phyloP scores from a whole-genome alignment of 2,797 vertebrate genomes.

The Sphaeramia orbicularis region DNA sequence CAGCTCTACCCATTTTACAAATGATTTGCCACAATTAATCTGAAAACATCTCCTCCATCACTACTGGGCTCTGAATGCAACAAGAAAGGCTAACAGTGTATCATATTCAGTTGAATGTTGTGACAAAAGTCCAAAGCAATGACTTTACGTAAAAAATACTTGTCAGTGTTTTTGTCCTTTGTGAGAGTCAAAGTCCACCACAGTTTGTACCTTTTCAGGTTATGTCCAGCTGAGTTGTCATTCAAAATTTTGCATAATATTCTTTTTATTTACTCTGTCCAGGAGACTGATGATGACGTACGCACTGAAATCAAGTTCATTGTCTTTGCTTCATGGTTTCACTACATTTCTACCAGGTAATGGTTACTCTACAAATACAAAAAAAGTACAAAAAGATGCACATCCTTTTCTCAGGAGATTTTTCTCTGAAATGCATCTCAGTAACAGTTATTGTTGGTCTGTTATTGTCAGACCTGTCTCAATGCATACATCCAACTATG shows the following conservation, averaged over 20 bases:
- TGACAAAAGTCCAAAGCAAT: conserved; percentile 44
- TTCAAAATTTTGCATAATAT: conserved; percentile 84
- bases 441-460: conserved; percentile 43
- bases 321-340: conserved; percentile 59
- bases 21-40: neutral
- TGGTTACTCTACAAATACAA: conserved; percentile 84
- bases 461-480: conserved; percentile 50
- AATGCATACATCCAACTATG: conserved; percentile 70
- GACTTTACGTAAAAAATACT: conserved; percentile 71
- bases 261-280: conserved; percentile 58
- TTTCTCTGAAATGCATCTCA: conserved; percentile 60
- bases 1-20: too few species aligned
- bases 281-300: conserved; percentile 52
- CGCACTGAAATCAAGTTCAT: conserved; percentile 61
- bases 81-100: conserved; percentile 58
- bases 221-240: conserved; percentile 51
- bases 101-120: conserved; percentile 47
- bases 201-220: conserved; percentile 51
- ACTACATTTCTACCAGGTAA: conserved; percentile 76
- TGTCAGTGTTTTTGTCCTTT: conserved; percentile 47
- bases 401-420: conserved; percentile 51
- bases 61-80: conserved; percentile 33
- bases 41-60: conserved; percentile 16
- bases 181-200: conserved; percentile 62
- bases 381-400: conserved; percentile 84